phyloP scores from a whole-genome alignment of 2,113 vertebrate genomes.

The Columba livia region DNA sequence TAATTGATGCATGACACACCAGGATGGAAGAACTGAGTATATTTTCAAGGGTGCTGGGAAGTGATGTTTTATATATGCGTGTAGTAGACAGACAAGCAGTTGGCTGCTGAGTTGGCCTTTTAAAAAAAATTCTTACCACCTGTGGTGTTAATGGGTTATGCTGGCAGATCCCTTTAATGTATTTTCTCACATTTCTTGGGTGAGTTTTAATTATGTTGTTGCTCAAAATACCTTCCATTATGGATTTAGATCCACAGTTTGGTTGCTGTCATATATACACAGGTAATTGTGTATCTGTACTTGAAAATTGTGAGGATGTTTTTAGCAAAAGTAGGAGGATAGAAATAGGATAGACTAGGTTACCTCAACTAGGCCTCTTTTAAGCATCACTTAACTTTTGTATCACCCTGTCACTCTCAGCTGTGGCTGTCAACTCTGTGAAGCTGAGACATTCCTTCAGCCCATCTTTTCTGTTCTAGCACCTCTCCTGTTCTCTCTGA shows the following conservation, averaged over 20 bases:
- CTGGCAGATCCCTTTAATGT: not conserved
- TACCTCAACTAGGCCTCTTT: not conserved
- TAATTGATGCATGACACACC: slow-evolving; percentile 27
- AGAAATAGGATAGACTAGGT: slow-evolving; percentile 16
- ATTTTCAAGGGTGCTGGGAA: not conserved
- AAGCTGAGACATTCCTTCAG: slow-evolving; percentile 40
- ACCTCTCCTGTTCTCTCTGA: not conserved
- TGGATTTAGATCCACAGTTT: not conserved
- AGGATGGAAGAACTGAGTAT: not conserved
- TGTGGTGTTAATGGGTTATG: slow-evolving; percentile 33
- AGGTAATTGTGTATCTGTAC: not conserved
- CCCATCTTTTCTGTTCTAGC: slow-evolving; percentile 15
- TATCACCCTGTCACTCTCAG: slow-evolving; percentile 33
- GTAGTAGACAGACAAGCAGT: slow-evolving; percentile 29
- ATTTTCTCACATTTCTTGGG: slow-evolving; percentile 14
- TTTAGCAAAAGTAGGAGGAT: not conserved
- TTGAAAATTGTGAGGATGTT: not conserved
- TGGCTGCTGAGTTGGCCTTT: slow-evolving; percentile 24
- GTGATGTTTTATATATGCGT: slow-evolving; percentile 1
- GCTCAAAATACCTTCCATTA: not conserved
- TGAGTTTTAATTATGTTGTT: not conserved
- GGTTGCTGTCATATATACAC: not conserved
- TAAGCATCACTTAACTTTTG: not conserved
- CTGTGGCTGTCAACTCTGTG: not conserved
- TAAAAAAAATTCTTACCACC: not conserved